Conservation (phyloP, 2,797 vertebrate species). For the Siniperca obscura region DNA sequence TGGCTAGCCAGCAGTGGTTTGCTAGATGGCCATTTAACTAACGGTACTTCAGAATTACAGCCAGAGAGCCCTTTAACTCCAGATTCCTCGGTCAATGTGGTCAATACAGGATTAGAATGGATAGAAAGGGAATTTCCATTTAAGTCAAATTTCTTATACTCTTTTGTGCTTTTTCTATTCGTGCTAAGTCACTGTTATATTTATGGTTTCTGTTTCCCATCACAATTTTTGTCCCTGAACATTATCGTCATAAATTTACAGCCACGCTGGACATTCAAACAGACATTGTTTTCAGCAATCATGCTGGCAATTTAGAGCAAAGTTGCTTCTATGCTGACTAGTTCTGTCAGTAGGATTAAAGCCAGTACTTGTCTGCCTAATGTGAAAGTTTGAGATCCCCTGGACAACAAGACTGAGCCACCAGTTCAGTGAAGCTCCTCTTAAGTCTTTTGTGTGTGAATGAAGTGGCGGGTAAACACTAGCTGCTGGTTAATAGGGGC, state of each 20-base stretch:
- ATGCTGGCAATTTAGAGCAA: slow-evolving; percentile 1
- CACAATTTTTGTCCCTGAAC: slow-evolving; percentile 3
- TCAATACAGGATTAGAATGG: slow-evolving; percentile 65
- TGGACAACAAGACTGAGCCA: slow-evolving; percentile 32
- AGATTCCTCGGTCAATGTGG: slow-evolving; percentile 78
- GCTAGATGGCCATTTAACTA: slow-evolving; percentile 62
- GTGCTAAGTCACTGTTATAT: slow-evolving; percentile 48
- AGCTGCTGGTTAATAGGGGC: slow-evolving; percentile 71
- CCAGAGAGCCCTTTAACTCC: slow-evolving; percentile 72
- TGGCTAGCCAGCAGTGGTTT: slow-evolving; percentile 59
- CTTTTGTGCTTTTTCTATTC: slow-evolving; percentile 43
- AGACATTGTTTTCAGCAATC: slow-evolving; percentile 8
- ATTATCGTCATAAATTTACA: slow-evolving; percentile 12
- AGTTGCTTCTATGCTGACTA: neutral
- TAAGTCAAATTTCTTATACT: slow-evolving; percentile 39
- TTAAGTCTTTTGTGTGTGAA: slow-evolving; percentile 64
- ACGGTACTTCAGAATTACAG: slow-evolving; percentile 69
- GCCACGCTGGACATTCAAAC: slow-evolving; percentile 13
- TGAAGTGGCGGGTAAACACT: slow-evolving; percentile 75
- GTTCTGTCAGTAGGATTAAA: slow-evolving; percentile 4
- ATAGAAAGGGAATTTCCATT: slow-evolving; percentile 70
- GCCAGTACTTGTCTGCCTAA: neutral
- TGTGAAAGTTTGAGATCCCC: slow-evolving; percentile 29
- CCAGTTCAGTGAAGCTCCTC: slow-evolving; percentile 41
- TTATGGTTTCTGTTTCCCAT: slow-evolving; percentile 19